phyloP scores from a whole-genome alignment of 2,888 invertebrate species.

The Quadriops clusia region DNA sequence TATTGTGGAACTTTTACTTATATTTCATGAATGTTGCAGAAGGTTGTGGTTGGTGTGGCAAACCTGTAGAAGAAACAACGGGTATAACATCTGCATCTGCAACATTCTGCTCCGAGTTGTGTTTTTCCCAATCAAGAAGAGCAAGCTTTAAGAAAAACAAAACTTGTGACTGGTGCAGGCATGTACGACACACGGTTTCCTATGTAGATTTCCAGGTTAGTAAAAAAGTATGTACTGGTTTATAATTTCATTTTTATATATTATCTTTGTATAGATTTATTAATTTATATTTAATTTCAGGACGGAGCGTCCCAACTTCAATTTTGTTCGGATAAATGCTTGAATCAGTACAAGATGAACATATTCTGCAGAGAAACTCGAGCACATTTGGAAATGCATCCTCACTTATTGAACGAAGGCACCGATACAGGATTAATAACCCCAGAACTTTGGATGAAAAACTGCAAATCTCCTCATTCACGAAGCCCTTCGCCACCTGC shows the following conservation, averaged over 20 bases:
- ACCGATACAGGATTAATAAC: conserved; percentile 52
- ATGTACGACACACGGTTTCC: conserved; percentile 79
- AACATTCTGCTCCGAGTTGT: conserved; percentile 74
- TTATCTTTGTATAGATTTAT: background rate
- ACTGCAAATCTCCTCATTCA: conserved; percentile 46
- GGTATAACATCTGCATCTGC: conserved; percentile 39
- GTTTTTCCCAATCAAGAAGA: conserved; percentile 78
- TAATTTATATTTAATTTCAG: conserved; percentile 35
- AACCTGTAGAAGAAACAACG: conserved; percentile 45
- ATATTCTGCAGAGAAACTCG: conserved; percentile 90
- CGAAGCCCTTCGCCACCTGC: conserved; percentile 44
- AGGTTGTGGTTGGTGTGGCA: conserved; percentile 67
- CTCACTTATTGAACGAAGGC: conserved; percentile 46
- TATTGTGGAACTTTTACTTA: too few relatives aligned
- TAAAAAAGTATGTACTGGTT: too few relatives aligned
- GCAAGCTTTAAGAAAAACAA: conserved; percentile 85
- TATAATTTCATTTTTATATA: conserved; percentile 1
- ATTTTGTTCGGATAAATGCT: conserved; percentile 84
- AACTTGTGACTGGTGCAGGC: conserved; percentile 89
- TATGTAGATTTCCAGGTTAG: conserved; percentile 68
- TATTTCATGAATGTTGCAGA: too few relatives aligned
- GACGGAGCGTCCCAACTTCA: conserved; percentile 85
- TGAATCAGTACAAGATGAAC: conserved; percentile 95
- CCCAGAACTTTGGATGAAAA: conserved; percentile 81
- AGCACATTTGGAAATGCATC: conserved; percentile 78